Evolutionary conservation across 1,140 invertebrate species (phyloP), one percentile per base, ranked within the genome.

Genomic region (Eufriesea mexicana): DNA sequence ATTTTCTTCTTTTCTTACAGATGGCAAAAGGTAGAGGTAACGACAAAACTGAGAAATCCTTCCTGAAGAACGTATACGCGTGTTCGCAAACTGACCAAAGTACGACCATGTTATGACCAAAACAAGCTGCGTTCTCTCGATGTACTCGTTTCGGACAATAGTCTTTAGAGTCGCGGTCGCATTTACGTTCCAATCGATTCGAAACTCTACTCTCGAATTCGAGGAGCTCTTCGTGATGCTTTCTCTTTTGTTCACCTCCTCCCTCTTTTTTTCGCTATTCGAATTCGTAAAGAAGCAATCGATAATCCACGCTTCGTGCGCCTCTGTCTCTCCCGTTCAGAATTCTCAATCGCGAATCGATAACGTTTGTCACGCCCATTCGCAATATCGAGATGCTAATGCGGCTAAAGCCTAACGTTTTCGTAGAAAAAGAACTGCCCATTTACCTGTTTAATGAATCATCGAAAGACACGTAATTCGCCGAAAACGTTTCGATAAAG

Each of bases 311-410:
- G 20, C 57, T 78, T 57, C 51, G 0, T 18, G 2, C 62, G 28
- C 7, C 20, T 42, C 35, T 42, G 20, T 28, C 45, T 59, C 35
- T 55, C 35, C 4, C 18, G n/a, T 67, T 23, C 23, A 35, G 42
- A 79, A 70, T 79, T 79, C 76, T 59, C 42, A 70, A 79, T 78
- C 76, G 64, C 76, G 66, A 68, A 79, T 79, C 76, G 45, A 79
- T 57, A 70, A 59, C 64, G 49, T n/a, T 14, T 45, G 74, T 76
- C 74, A 20, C 51, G 51, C 35, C 51, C 72, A 61, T 62, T 75
- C 45, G 42, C 47, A 61, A 62, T 64, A 75, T 75, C 23, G n/a
- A 16, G 25, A 18, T 45, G 0, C 16, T 64, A 64, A 64, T 28
- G 28, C 35, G 14, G 16, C 23, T 51, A 51, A 51, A 12, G 23